Conservation (phyloP, 2,113 vertebrate species). For the Brachyhypopomus occidentalis region DNA sequence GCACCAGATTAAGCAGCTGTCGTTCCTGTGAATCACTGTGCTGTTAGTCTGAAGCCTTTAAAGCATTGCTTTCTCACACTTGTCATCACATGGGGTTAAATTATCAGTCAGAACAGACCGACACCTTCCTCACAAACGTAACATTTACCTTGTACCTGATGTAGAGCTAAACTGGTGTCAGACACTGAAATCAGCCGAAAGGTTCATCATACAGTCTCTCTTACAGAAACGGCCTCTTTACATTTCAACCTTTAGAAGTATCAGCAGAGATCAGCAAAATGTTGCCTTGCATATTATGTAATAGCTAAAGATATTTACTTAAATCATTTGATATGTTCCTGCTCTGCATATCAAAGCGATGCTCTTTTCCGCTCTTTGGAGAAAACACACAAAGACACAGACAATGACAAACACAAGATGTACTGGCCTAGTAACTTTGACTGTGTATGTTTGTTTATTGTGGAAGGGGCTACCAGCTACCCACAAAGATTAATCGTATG, state of each 20-base stretch:
- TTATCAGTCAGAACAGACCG: conserved; percentile 46
- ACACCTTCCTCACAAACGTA: conserved; percentile 50
- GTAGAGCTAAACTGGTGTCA: conserved; percentile 55
- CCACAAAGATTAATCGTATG: conserved; percentile 24
- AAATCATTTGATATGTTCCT: conserved; percentile 22
- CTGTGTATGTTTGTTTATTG: conserved; percentile 51
- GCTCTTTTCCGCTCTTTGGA: background rate
- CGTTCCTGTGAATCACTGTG: conserved; percentile 46
- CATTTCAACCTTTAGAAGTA: background rate
- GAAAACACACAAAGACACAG: background rate
- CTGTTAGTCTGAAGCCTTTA: conserved; percentile 42
- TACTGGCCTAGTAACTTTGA: conserved; percentile 54
- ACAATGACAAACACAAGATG: conserved; percentile 31
- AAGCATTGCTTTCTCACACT: conserved; percentile 51
- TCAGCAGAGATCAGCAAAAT: background rate
- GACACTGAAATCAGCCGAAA: conserved; percentile 63
- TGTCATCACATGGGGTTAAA: conserved; percentile 56
- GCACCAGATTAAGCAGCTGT: conserved; percentile 72
- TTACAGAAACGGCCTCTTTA: background rate
- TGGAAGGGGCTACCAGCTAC: conserved; percentile 31
- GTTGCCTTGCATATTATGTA: background rate
- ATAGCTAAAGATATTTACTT: background rate
- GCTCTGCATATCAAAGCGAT: background rate
- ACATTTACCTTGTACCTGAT: background rate
- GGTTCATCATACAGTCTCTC: background rate